Evolutionary conservation across 2,797 vertebrate genomes (phyloP).

Genomic region (Hybognathus amarus): DNA sequence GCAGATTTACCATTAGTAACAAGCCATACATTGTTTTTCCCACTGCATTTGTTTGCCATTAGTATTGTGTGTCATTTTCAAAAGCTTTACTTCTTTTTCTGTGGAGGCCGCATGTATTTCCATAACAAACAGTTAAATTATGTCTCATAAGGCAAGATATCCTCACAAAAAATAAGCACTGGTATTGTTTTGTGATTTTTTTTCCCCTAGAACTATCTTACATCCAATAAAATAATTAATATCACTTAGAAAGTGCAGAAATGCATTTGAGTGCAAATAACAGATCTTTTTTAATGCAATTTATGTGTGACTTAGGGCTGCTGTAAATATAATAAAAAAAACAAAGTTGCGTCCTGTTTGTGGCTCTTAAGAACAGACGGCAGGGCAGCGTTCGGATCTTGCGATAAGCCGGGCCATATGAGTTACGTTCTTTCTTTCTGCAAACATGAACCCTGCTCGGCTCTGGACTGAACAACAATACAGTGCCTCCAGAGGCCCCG

Average conservation of each 20-base stretch:
- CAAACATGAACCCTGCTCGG: slow-evolving; percentile 67
- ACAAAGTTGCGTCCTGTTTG: slow-evolving; percentile 4
- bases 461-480: slow-evolving; percentile 75
- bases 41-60: slow-evolving; percentile 11
- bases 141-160: background rate
- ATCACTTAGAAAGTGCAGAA: background rate
- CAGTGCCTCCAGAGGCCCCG: slow-evolving; percentile 68
- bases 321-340: background rate
- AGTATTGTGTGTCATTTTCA: background rate
- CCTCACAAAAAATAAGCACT: background rate
- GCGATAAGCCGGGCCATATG: slow-evolving; percentile 73
- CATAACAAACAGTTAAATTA: background rate
- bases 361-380: slow-evolving; percentile 36
- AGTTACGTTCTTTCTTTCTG: slow-evolving; percentile 66
- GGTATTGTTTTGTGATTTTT: background rate
- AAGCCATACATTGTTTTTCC: background rate
- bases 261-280: background rate
- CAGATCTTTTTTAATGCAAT: no score
- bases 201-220: background rate
- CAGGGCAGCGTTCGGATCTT: slow-evolving; percentile 68
- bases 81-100: slow-evolving; percentile 2
- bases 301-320: no score
- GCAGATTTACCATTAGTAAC: background rate
- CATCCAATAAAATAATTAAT: background rate
- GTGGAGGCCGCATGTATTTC: background rate